A percentile compares a stretch with the other conserved stretches of the same genome.
Evolutionary conservation across 2,797 vertebrate species (phyloP).

Genomic region (Todus mexicanus): DNA sequence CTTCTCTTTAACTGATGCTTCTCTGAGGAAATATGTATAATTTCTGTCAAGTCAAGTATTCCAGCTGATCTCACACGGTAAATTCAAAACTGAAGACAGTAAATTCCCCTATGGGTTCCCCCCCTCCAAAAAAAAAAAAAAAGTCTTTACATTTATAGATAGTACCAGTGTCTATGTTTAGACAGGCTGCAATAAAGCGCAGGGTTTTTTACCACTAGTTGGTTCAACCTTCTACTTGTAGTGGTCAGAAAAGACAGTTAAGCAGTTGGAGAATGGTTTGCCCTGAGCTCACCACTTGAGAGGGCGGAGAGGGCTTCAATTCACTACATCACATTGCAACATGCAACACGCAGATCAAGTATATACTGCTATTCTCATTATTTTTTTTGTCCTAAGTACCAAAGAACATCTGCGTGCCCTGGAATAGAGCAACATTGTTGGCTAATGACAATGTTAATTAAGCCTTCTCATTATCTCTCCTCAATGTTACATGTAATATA

Average conservation of each 20-base stretch:
- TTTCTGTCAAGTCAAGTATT: not conserved
- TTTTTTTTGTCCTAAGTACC: not conserved
- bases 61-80: not conserved
- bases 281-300: not conserved
- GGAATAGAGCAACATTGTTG: not conserved
- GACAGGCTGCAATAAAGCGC: not conserved
- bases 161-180: not conserved
- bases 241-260: not conserved
- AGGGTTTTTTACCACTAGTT: not conserved
- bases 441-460: slow-evolving; percentile 9
- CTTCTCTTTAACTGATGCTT: not conserved
- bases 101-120: not conserved
- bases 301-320: not conserved
- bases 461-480: slow-evolving; percentile 5
- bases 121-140: not conserved
- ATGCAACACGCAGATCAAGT: not conserved
- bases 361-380: not conserved
- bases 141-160: not conserved
- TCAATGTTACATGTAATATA: not conserved
- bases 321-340: not conserved
- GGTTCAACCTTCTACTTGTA: not conserved
- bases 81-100: not conserved
- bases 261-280: not conserved
- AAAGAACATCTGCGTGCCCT: slow-evolving; percentile 20
- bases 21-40: not conserved